Base-by-base conservation (phyloP, 1,140 invertebrate genomes). In the Pomacea maculata region DNA sequence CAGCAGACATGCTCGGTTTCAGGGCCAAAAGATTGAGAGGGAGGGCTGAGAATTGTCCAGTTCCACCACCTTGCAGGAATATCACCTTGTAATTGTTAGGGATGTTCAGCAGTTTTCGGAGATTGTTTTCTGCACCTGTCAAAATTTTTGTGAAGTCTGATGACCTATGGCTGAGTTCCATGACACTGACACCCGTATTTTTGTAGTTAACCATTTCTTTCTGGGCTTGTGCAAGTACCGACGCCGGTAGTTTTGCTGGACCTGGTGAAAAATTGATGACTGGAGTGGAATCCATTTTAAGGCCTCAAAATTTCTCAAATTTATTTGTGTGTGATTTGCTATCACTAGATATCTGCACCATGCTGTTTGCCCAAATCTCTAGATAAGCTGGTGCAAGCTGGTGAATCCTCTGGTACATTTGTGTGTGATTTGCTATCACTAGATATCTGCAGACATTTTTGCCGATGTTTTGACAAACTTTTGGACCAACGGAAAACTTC, bases 1-100 rank as follows among this genome's bases (percentile, higher is more conserved):
- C 93, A 17, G 92, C 93, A 11, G 83, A 82, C 9, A 78, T 79
- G 11, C 81, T 83, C 25, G 86, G 85, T 75, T 90, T 91, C 54
- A 86, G 86, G n/a, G 85, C 84, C 83, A 98, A 95, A 63, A 99
- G 93, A 92, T 99, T 99, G 75, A 99, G 90, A 25, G 97, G 95
- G 19, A 99, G 94, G 3, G 96, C 97, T 2, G 97, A 95, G 92
- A 99, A 99, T 87, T 97, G 94, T 8, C 97, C 98, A 74, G 95
- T 97, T 57, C 97, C 98, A 54, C 98, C 98, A 74, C 98, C 98
- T 93, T 98, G 96, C 92, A 99, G 92, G 85, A 99, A 97, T 14
- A 99, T 86, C 65, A 99, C 94, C 91, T 95, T 96, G 90, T 99
- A 99, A 90, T 99, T 98, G 73, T 94, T 93, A 1, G 98, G 98